A percentile compares a stretch with the other conserved stretches of the same genome.
Conservation (phyloP, 2,888 invertebrate species). For the Agrotis puta region DNA sequence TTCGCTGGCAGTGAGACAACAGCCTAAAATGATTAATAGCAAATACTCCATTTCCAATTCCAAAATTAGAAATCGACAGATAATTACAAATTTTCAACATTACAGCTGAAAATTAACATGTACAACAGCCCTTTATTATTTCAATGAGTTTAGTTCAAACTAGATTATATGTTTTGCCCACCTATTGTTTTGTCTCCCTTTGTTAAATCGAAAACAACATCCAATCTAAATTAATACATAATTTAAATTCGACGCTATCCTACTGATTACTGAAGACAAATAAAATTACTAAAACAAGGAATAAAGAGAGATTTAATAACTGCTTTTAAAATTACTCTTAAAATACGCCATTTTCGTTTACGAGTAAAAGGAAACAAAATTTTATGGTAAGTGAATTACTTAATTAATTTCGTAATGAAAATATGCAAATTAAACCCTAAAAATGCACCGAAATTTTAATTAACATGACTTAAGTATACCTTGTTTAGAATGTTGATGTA, state of each 20-base stretch:
- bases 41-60: too few species aligned
- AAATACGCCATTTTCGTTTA: constrained; percentile 19
- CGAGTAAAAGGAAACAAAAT: constrained; percentile 2
- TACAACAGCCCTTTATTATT: constrained; percentile 4
- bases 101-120: not conserved
- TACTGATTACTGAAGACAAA: constrained; percentile 26
- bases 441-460: constrained; percentile 33
- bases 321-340: constrained; percentile 14
- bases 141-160: constrained; percentile 11
- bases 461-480: constrained; percentile 13
- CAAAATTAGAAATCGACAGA: too few species aligned
- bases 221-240: constrained; percentile 16
- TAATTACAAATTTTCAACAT: not conserved
- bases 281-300: constrained; percentile 32
- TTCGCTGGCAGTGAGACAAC: too few species aligned
- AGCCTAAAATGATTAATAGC: too few species aligned
- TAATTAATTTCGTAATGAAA: constrained; percentile 40
- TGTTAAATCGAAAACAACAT: constrained; percentile 31
- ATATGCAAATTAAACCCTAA: constrained; percentile 40
- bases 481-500: constrained; percentile 12
- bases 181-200: constrained; percentile 35
- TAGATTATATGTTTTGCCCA: constrained; percentile 5
- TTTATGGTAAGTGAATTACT: constrained; percentile 33
- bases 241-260: not conserved
- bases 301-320: constrained; percentile 30